Conservation (phyloP, 2,797 vertebrate genomes). For the Sebastes iracundus region DNA sequence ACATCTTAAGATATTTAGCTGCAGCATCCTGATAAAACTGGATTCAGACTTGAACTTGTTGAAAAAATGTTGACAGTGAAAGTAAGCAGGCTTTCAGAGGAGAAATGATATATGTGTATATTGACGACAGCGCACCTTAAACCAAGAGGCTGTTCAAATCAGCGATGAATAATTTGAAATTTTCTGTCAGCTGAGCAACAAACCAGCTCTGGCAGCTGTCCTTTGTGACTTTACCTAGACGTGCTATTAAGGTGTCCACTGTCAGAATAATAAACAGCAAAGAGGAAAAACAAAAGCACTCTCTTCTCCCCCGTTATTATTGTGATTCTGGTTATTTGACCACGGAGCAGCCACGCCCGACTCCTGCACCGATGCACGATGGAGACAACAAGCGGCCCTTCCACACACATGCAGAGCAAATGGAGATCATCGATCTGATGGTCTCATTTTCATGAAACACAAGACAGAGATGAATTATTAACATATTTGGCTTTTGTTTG, state of each 20-base stretch:
- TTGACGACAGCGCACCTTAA: not conserved
- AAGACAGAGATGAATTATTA: constrained; percentile 69
- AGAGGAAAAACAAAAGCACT: not conserved
- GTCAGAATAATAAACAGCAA: constrained; percentile 1
- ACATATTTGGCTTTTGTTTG: constrained; percentile 40
- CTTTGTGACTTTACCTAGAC: constrained; percentile 25
- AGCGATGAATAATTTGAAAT: not conserved
- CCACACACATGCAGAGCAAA: constrained; percentile 9
- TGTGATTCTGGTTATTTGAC: constrained; percentile 31
- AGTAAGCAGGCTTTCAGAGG: not conserved
- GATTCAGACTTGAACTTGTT: not conserved
- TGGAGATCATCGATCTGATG: constrained; percentile 55
- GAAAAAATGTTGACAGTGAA: not conserved
- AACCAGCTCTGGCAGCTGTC: constrained; percentile 5
- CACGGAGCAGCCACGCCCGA: constrained; percentile 23
- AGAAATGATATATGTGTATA: not conserved
- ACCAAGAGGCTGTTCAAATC: not conserved
- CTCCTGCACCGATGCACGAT: constrained; percentile 12
- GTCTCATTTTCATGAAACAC: constrained; percentile 64
- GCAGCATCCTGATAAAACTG: not conserved
- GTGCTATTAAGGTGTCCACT: not conserved
- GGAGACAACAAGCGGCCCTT: constrained; percentile 17
- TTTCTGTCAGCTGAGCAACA: constrained; percentile 16
- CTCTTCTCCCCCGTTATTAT: not conserved
- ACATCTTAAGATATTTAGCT: not conserved